Conservation (phyloP, 2,797 vertebrate species). For the Cyprinella venusta region DNA sequence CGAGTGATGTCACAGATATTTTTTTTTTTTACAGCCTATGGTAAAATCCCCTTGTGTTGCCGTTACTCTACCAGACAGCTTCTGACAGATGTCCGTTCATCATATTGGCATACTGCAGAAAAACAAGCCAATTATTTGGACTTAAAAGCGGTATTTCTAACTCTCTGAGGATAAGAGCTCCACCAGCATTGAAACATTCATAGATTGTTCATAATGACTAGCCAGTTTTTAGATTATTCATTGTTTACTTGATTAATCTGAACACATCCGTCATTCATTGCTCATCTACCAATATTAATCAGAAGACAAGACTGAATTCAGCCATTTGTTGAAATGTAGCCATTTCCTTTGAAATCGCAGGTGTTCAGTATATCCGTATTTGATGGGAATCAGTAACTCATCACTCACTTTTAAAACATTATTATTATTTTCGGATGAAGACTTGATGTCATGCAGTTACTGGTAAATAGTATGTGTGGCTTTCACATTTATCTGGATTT, state of each 20-base stretch:
- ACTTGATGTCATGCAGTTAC: background rate
- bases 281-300: background rate
- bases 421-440: background rate
- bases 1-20: too few relatives aligned
- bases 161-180: constrained; percentile 11
- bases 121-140: constrained; percentile 37
- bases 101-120: constrained; percentile 13
- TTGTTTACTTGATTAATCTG: constrained; percentile 3
- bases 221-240: constrained; percentile 10
- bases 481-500: background rate
- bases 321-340: background rate
- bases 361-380: background rate
- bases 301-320: background rate
- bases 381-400: background rate
- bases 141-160: constrained; percentile 23
- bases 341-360: background rate
- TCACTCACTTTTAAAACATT: background rate
- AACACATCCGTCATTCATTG: background rate
- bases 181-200: constrained; percentile 13
- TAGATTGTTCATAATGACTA: constrained; percentile 1
- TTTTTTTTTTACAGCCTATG: too few relatives aligned
- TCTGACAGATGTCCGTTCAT: constrained; percentile 35
- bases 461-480: background rate
- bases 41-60: constrained; percentile 1
- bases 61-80: background rate